phyloP scores from a whole-genome alignment of 2,888 invertebrate genomes.

The Onchidella celtica region DNA sequence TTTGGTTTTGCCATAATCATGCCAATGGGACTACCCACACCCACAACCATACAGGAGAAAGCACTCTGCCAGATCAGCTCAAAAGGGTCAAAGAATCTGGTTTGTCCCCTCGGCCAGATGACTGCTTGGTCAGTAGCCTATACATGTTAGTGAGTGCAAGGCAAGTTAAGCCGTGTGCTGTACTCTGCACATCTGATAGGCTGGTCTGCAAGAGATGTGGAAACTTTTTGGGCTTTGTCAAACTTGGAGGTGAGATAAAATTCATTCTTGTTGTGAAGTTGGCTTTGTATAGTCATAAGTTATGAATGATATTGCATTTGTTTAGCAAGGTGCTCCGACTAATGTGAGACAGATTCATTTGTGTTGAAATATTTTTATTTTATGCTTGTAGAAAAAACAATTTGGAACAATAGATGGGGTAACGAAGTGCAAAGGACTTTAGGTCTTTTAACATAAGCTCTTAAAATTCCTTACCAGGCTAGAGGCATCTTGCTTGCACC shows the following conservation, averaged over 20 bases:
- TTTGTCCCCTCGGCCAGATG: conserved; percentile 59
- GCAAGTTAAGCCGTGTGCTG: conserved; percentile 57
- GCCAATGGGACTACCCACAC: conserved; percentile 26
- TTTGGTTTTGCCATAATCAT: conserved; percentile 75
- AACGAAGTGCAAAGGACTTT: too few species aligned
- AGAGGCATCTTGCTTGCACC: too few species aligned
- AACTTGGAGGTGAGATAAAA: conserved; percentile 45
- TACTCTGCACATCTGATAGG: conserved; percentile 49
- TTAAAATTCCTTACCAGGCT: too few species aligned
- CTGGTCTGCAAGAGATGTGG: conserved; percentile 65
- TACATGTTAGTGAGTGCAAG: conserved; percentile 61
- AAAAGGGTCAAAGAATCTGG: conserved; percentile 13
- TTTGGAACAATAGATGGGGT: too few species aligned
- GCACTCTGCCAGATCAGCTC: conserved; percentile 23
- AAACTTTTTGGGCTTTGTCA: conserved; percentile 59
- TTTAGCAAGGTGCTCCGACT: too few species aligned
- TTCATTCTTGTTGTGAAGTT: too few species aligned
- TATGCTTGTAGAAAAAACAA: too few species aligned
- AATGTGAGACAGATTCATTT: too few species aligned
- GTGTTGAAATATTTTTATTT: too few species aligned
- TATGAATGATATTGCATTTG: too few species aligned
- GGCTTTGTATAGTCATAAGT: too few species aligned
- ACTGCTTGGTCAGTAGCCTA: conserved; percentile 71
- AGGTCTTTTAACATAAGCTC: too few species aligned
- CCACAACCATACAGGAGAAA: conserved; percentile 13